Conservation (phyloP, 2,113 vertebrate species). For the Cichladusa arquata region DNA sequence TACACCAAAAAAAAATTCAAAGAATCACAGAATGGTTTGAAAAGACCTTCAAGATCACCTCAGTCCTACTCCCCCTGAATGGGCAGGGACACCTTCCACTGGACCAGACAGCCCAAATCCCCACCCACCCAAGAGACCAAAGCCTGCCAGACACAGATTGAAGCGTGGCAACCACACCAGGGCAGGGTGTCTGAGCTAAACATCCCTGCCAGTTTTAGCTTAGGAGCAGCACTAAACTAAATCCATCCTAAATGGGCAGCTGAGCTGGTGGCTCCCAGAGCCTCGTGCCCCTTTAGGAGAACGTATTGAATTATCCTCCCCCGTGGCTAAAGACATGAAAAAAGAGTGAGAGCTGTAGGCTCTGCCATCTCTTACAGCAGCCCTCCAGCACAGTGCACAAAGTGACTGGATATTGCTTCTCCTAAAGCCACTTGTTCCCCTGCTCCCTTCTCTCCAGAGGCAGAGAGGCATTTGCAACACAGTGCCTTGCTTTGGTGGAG, state of each 20-base stretch:
- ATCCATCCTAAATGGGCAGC: neutral
- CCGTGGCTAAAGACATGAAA: neutral
- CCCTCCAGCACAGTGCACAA: neutral
- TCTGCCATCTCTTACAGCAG: neutral
- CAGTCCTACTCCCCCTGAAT: neutral
- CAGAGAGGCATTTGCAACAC: neutral
- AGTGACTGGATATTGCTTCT: neutral
- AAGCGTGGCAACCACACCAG: neutral
- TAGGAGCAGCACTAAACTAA: neutral
- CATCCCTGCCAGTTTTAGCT: neutral
- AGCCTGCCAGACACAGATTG: neutral
- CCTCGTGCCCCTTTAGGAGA: fast-evolving
- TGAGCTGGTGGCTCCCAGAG: neutral
- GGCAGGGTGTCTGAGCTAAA: neutral
- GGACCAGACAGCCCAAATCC: neutral
- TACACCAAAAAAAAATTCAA: no score
- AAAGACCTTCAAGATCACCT: neutral
- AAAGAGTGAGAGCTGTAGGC: neutral
- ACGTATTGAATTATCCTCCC: neutral
- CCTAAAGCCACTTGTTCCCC: neutral
- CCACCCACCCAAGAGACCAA: neutral
- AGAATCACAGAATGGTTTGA: neutral
- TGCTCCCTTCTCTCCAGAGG: neutral
- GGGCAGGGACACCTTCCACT: neutral
- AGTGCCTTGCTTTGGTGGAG: neutral